Evolutionary conservation across 2,113 vertebrate genomes (phyloP).

Genomic region (Nymphicus hollandicus): DNA sequence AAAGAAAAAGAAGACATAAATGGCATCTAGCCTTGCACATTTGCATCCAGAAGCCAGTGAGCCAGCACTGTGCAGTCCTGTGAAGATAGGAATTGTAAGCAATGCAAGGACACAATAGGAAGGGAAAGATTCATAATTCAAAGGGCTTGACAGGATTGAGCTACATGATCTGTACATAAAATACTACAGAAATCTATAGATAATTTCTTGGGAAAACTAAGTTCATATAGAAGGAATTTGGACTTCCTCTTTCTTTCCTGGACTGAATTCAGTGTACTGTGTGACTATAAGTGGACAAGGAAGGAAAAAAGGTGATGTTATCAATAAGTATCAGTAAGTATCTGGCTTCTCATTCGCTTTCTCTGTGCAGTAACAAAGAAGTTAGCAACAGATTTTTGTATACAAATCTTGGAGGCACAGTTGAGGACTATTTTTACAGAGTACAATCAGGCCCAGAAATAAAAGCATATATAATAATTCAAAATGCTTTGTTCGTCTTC

Average conservation of each 20-base stretch:
- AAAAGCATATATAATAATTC: background rate
- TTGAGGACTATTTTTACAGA: background rate
- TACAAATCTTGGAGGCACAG: background rate
- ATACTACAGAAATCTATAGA: background rate
- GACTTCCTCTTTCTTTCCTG: background rate
- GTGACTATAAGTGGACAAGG: background rate
- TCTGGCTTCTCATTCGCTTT: background rate
- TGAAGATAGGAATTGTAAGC: background rate
- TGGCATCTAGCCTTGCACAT: background rate
- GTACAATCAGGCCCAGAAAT: background rate
- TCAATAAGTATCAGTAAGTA: background rate
- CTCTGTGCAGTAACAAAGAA: background rate
- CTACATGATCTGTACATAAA: background rate
- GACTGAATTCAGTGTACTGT: background rate
- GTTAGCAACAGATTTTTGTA: background rate
- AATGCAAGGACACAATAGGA: background rate
- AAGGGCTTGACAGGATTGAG: background rate
- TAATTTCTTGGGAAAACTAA: background rate
- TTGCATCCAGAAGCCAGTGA: background rate
- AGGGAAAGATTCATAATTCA: background rate
- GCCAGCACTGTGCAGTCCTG: no score
- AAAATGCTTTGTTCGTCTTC: background rate
- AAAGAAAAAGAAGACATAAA: background rate
- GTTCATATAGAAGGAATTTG: background rate
- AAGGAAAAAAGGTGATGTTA: background rate